These are phyloP conservation scores for Platygyra sinensis DNA, from an alignment of 64 coral and sea anemone species.

Conservation along the genomic window DNA sequence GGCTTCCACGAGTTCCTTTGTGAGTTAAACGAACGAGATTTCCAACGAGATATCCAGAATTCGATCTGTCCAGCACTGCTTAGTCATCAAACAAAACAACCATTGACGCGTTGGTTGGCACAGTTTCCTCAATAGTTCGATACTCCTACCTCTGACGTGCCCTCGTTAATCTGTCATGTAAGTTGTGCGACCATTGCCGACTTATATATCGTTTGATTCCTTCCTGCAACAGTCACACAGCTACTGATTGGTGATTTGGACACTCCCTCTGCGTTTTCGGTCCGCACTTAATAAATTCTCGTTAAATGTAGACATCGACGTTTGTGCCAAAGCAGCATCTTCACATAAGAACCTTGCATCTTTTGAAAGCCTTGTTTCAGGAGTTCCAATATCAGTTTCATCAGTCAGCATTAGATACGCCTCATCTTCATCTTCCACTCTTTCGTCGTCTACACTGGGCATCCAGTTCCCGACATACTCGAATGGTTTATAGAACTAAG, in stretches of 20 bases:
- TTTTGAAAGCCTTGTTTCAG: not conserved
- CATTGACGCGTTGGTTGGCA: too few species aligned
- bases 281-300: too few species aligned
- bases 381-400: slow-evolving; percentile 10
- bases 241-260: slow-evolving; percentile 3
- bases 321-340: not conserved
- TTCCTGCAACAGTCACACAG: slow-evolving; percentile 13
- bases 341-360: not conserved
- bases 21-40: not conserved
- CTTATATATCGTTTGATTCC: slow-evolving; percentile 8
- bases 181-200: slow-evolving; percentile 2
- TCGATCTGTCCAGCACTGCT: too few species aligned
- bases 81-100: slow-evolving; percentile 13
- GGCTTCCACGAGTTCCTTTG: too few species aligned
- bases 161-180: slow-evolving; percentile 14
- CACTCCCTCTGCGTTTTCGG: slow-evolving; percentile 9
- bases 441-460: too few species aligned
- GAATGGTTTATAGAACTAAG: too few species aligned
- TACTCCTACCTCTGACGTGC: slow-evolving; percentile 6
- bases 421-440: too few species aligned
- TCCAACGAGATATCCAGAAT: slow-evolving; percentile 12
- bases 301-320: too few species aligned
- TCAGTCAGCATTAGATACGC: not conserved
- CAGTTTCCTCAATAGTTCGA: too few species aligned
- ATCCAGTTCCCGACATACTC: too few species aligned